Percentiles rank a stretch among this genome's conserved stretches.
phyloP scores from a whole-genome alignment of 2,888 invertebrate species.

The Yponomeuta malinellus region DNA sequence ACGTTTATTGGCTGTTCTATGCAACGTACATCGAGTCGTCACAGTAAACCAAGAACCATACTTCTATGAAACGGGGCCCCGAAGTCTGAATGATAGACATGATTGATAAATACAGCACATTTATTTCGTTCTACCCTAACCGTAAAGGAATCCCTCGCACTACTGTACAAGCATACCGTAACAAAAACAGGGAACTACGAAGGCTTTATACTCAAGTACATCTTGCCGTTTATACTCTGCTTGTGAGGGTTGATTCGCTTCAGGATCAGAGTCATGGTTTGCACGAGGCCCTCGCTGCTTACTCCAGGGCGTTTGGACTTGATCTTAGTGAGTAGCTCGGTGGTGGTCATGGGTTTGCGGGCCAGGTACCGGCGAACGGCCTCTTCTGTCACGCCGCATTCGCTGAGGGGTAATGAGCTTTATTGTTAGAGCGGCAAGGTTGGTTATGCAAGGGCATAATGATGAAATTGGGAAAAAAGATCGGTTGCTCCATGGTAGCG shows the following conservation, averaged over 20 bases:
- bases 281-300: constrained; percentile 92
- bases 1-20: too few species aligned
- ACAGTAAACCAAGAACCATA: too few species aligned
- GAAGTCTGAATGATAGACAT: too few species aligned
- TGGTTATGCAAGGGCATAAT: background rate
- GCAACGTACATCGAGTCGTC: too few species aligned
- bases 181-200: background rate
- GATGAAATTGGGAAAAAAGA: background rate
- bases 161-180: background rate
- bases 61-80: too few species aligned
- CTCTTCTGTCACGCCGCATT: constrained; percentile 95
- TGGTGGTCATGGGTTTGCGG: constrained; percentile 98
- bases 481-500: background rate
- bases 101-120: background rate
- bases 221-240: constrained; percentile 93
- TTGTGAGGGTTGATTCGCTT: constrained; percentile 96
- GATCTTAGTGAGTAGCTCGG: constrained; percentile 95
- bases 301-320: constrained; percentile 90
- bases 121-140: constrained; percentile 1
- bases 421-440: background rate
- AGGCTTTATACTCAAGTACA: constrained; percentile 93
- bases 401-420: constrained; percentile 66
- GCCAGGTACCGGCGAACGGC: constrained; percentile 95
- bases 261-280: constrained; percentile 94
- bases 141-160: too few species aligned